Base-by-base conservation (phyloP, 1,140 invertebrate species). In the Himalopsyche phryganea region DNA sequence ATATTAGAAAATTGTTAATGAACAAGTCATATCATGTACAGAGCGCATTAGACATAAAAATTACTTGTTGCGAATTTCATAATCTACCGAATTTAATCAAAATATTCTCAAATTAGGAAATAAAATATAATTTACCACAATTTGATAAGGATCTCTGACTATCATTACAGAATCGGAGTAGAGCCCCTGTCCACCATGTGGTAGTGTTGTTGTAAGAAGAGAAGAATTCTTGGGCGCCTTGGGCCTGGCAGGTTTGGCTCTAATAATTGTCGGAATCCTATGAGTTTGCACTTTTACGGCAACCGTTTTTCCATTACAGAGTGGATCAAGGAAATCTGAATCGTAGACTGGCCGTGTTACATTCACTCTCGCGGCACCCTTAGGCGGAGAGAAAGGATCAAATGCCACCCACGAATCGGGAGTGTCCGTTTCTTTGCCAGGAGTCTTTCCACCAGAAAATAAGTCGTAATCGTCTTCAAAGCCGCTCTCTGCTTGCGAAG, bases 381-480 rank as follows among this genome's bases (percentile, higher is more conserved):
- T 67, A 9, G 65, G 70, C 11, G 75, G 74, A 35, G 74, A 78
- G 67, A 78, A 79, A 36, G 75, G 76, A 71, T 78, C 77, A 32
- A 73, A 60, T 18, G 61, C 54, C 42, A 66, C 61, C 52, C 74
- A 73, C 65, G 72, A 74, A 64, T 81, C 79, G 1, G 79, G 66
- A 11, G 74, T 72, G 40, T 80, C 79, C 47, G 80, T 77, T 42
- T 76, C 79, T 62, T 67, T 70, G 2, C 74, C 58, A 0, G 72
- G 70, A 65, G 77, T 80, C 48, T 73, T 78, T 11, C 73, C 71
- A 49, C 73, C 67, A 4, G 79, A 69, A 33, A 80, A 81, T 14
- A 85, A 78, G 65, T 86, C 84, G 69, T 87, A 88, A 67, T 89
- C 86, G 73, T 89, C 86, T 68, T 88, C 86, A 65, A 88, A 88